Evolutionary conservation across 2,797 vertebrate genomes (phyloP), one percentile per base, ranked within the genome.

Genomic region (Cetoscarus ocellatus): DNA sequence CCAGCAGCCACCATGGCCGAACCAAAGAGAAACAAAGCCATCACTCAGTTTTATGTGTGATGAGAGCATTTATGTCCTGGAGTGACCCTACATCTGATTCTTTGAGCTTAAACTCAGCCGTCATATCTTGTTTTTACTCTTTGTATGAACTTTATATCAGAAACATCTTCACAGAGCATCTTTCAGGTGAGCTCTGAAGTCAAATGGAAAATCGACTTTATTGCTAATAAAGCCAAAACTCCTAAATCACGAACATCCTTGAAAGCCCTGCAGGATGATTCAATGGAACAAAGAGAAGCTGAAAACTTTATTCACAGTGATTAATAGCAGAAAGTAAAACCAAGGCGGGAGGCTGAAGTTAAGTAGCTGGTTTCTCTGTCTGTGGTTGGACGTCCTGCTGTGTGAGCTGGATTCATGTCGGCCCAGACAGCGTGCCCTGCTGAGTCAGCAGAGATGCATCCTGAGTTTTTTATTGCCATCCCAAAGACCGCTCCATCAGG

Each of bases 401-500:
- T 64, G 63, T 49, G 38, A 42, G 38, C 53, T 55, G 54, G 35
- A 65, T 74, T 65, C n/a, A 38, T 77, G 61, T 77, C 57, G 63
- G 60, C 71, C 64, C 64, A 75, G 65, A 62, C 51, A 35, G 71
- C 18, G 6, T 48, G 73, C 64, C 58, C 43, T 17, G 71, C 72
- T 55, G 45, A 55, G 63, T 91, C 88, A 88, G 87, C 91, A 87
- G 61, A 88, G 67, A 73, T 61, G 55, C 67, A 57, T 65, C 68
- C 34, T 70, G 67, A 60, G 35, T 15, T 57, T 56, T 75, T 83
- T 19, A 43, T 49, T 67, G 57, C 36, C n/a, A 64, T 64, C 60
- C 66, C 65, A 48, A 9, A 67, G 69, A 77, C 5, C 1, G 1
- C 61, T 73, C 51, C 67, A 56, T 51, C 11, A 18, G 27, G 58